Percentiles rank a stretch among this genome's conserved stretches.
Evolutionary conservation across 2,797 vertebrate species (phyloP).

Genomic region (Eulemur albifrons): DNA sequence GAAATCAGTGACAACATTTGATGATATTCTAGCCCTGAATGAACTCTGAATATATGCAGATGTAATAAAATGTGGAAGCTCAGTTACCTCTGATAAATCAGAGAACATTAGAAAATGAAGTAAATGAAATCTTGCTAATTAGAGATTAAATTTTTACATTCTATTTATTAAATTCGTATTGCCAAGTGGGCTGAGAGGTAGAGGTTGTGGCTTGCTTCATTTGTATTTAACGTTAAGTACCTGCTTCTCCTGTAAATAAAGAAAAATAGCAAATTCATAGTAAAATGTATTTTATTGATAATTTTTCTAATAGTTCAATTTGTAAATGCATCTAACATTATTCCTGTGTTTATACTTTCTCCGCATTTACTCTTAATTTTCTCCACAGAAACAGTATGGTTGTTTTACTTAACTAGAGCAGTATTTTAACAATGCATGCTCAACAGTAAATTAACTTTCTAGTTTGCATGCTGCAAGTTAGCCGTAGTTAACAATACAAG

Average conservation of each 20-base stretch:
- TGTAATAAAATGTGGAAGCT: neutral
- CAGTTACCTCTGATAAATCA: neutral
- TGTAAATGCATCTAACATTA: neutral
- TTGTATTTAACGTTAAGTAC: slow-evolving; percentile 29
- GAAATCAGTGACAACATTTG: neutral
- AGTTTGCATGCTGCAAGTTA: neutral
- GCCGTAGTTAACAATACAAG: neutral
- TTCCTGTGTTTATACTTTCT: neutral
- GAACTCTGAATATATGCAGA: neutral
- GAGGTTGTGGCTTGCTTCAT: neutral
- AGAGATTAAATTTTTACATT: neutral
- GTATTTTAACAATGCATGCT: neutral
- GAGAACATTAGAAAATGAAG: neutral
- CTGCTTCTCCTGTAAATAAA: neutral
- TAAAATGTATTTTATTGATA: neutral
- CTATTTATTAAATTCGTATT: slow-evolving; percentile 28
- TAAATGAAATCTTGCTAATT: slow-evolving; percentile 38
- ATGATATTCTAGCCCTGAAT: neutral
- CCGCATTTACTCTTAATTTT: neutral
- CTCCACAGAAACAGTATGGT: neutral
- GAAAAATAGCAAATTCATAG: slow-evolving; percentile 1
- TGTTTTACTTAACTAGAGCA: slow-evolving; percentile 2
- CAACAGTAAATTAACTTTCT: slow-evolving; percentile 26
- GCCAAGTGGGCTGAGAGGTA: neutral
- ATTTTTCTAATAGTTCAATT: neutral